These are phyloP conservation scores for Psix sp. DNA, from an alignment of 1,140 invertebrate genomes.

Conservation along the genomic window DNA sequence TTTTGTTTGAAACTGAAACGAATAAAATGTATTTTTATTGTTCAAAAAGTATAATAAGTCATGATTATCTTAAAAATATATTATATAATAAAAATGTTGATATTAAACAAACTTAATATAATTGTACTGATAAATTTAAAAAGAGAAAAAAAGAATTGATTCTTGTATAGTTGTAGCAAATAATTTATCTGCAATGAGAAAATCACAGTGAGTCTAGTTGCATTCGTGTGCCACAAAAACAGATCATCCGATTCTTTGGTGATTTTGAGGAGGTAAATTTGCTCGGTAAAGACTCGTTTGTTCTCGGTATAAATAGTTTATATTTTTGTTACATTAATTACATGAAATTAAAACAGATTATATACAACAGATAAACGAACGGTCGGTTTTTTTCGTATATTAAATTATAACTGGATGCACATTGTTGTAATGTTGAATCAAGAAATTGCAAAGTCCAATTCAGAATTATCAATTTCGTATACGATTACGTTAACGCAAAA, in stretches of 20 bases:
- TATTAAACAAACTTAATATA: too few relatives aligned
- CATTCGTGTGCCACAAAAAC: constrained; percentile 13
- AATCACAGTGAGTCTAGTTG: constrained; percentile 22
- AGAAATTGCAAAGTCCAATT: constrained; percentile 17
- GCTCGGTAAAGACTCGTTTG: constrained; percentile 43
- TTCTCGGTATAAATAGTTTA: constrained; percentile 55
- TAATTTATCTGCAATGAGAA: constrained; percentile 19
- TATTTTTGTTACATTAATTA: constrained; percentile 61
- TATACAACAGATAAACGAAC: constrained; percentile 53
- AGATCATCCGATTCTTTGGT: constrained; percentile 30
- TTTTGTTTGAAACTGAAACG: too few relatives aligned
- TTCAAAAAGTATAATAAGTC: too few relatives aligned
- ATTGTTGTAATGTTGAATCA: constrained; percentile 22
- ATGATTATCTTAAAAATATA: too few relatives aligned
- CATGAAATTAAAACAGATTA: constrained; percentile 55
- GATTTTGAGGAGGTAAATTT: constrained; percentile 55
- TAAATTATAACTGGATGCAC: constrained; percentile 34
- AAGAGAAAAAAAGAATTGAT: too few relatives aligned
- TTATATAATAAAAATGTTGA: too few relatives aligned
- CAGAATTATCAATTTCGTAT: constrained; percentile 35
- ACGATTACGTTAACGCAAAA: constrained; percentile 19
- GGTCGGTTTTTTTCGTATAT: constrained; percentile 24
- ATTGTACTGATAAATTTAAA: too few relatives aligned
- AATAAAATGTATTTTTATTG: too few relatives aligned
- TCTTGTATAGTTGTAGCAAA: constrained; percentile 16